These are phyloP conservation scores for Yponomeuta malinellus DNA, from an alignment of 2,888 invertebrate species.

Conservation along the genomic window DNA sequence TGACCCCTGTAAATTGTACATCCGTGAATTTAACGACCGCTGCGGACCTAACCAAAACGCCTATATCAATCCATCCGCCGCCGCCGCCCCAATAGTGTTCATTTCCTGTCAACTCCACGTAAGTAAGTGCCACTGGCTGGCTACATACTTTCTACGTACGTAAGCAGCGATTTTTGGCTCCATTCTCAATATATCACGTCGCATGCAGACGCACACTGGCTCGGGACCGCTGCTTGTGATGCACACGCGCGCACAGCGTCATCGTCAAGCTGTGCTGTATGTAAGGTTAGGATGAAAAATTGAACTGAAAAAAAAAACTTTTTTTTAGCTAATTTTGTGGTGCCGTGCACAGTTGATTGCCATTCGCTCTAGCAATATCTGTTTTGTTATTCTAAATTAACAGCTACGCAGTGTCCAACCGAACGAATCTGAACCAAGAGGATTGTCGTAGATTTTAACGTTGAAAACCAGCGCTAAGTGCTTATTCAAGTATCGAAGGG, in stretches of 20 bases:
- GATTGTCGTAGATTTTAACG: too few relatives aligned
- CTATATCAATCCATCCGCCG: not conserved
- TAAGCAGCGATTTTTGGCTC: slow-evolving; percentile 63
- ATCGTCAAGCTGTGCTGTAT: slow-evolving; percentile 60
- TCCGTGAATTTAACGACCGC: too few relatives aligned
- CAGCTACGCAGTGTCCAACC: too few relatives aligned
- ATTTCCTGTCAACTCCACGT: not conserved
- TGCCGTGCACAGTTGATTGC: too few relatives aligned
- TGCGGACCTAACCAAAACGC: not conserved
- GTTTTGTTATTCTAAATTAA: too few relatives aligned
- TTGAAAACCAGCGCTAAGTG: too few relatives aligned
- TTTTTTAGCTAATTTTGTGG: too few relatives aligned
- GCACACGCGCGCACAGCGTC: slow-evolving; percentile 45
- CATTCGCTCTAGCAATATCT: too few relatives aligned
- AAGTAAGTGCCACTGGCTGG: slow-evolving; percentile 20
- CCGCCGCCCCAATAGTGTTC: not conserved
- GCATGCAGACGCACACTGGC: slow-evolving; percentile 54
- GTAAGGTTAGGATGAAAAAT: slow-evolving; percentile 51
- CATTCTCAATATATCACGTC: slow-evolving; percentile 71
- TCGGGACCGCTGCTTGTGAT: slow-evolving; percentile 31
- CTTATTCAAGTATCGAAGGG: too few relatives aligned
- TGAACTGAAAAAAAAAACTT: not conserved
- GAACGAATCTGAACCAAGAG: too few relatives aligned
- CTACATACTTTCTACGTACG: slow-evolving; percentile 22
- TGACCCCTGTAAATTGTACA: too few relatives aligned